Percentiles rank a stretch among this genome's conserved stretches.
Evolutionary conservation across 2,797 vertebrate species (phyloP).

Genomic region (Fundulus diaphanus): DNA sequence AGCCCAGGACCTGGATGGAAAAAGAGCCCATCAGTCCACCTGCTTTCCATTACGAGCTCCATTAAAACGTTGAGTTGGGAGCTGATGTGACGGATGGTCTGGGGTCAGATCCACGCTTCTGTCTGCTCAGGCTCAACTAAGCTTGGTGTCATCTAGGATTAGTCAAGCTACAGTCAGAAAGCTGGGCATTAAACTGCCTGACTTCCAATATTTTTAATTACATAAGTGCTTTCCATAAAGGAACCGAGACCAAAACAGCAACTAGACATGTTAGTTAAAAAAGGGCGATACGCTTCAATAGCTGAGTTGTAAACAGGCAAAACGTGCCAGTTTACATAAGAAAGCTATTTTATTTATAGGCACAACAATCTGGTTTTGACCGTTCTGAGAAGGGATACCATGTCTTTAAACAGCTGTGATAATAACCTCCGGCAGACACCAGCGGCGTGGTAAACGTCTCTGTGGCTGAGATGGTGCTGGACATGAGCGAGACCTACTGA

Average conservation of each 20-base stretch:
- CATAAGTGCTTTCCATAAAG: background rate
- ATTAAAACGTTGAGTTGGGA: conserved; percentile 47
- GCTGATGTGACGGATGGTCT: conserved; percentile 57
- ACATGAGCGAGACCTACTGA: no score
- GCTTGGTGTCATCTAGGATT: conserved; percentile 17
- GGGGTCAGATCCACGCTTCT: conserved; percentile 45
- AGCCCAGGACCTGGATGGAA: conserved; percentile 28
- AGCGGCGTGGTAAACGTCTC: background rate
- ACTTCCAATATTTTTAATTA: no score
- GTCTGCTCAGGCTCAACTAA: conserved; percentile 35
- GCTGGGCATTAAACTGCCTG: no score
- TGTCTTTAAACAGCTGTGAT: background rate
- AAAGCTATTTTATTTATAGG: no score
- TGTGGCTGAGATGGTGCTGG: no score
- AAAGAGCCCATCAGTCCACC: conserved; percentile 33
- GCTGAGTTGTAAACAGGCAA: no score
- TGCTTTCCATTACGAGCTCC: conserved; percentile 68
- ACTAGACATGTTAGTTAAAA: background rate
- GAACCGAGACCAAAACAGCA: background rate
- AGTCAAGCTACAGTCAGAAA: conserved; percentile 10
- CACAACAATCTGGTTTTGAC: background rate
- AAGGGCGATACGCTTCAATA: no score
- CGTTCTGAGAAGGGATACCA: background rate
- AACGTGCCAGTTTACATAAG: no score
- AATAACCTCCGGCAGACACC: background rate